phyloP scores from a whole-genome alignment of 1,140 invertebrate species.

The Euschistus heros region DNA sequence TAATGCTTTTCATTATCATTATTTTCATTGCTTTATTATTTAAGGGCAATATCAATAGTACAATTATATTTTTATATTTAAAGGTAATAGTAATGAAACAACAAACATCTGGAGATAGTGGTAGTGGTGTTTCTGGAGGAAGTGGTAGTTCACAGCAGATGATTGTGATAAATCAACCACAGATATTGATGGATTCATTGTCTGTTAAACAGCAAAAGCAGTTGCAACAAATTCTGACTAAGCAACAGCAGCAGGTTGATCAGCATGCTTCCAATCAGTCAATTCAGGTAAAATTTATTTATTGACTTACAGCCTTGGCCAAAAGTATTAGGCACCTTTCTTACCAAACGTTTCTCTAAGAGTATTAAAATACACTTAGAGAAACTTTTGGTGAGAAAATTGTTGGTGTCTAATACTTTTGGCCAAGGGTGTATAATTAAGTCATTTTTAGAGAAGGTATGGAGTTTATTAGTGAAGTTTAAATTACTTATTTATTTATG shows the following conservation, averaged over 20 bases:
- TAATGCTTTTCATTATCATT: constrained; percentile 17
- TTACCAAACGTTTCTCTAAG: too few relatives aligned
- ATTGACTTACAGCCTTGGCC: too few relatives aligned
- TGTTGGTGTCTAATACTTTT: too few relatives aligned
- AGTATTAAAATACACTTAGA: too few relatives aligned
- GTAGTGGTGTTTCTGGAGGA: constrained; percentile 25
- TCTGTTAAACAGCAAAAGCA: constrained; percentile 29
- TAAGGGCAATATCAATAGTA: constrained; percentile 8
- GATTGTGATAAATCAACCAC: constrained; percentile 31
- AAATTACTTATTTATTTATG: too few relatives aligned
- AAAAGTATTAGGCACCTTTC: too few relatives aligned
- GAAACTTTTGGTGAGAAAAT: too few relatives aligned
- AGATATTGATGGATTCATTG: constrained; percentile 26
- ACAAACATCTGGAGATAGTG: constrained; percentile 1
- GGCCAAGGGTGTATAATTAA: too few relatives aligned
- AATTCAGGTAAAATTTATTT: neutral
- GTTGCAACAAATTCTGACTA: constrained; percentile 26
- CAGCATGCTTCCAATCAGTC: constrained; percentile 20
- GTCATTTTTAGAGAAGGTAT: too few relatives aligned
- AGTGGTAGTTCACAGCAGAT: constrained; percentile 21
- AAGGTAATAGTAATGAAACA: constrained; percentile 27
- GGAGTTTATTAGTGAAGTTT: too few relatives aligned
- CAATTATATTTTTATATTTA: neutral
- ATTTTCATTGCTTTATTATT: constrained; percentile 13
- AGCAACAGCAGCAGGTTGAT: constrained; percentile 28